Base-by-base conservation (phyloP, 2,797 vertebrate species). In the Acrossocheilus fasciatus region DNA sequence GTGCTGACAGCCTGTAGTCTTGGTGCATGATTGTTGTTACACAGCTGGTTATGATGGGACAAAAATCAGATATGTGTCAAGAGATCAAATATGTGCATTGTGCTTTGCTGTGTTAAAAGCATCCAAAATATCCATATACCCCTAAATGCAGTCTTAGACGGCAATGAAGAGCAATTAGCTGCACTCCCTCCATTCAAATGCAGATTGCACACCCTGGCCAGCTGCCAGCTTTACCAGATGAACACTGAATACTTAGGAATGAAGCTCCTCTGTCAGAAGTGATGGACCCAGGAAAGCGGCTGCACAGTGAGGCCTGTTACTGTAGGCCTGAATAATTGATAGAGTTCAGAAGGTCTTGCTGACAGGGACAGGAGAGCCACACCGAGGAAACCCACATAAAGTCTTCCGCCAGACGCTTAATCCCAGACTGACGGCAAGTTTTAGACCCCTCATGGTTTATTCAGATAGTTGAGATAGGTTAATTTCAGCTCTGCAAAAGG, bases 301-400 rank as follows among this genome's bases (percentile, higher is more conserved):
- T 72, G 81, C 43, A 68, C 45, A 17, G 34, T 74, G 45, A 62
- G 52, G 76, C 93, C 91, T 81, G 94, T 78, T 81, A 43, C 84
- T 78, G 74, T 59, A 39, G 66, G 50, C 23, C 77, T 96, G 93
- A 96, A 95, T 96, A 96, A 96, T 95, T 94, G 93, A 96, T 95
- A 92, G 92, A 93, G 89, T 93, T 90, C 89, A 4, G 88, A 87
- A 90, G 90, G 93, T 93, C 93, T 92, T 89, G 91, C 91, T 92
- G 93, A 94, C 91, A 93, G 89, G 92, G 87, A 93, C 90, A 91
- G 90, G 88, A 94, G 88, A 90, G 84, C 64, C 87, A 59, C 77
- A 86, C 83, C 4, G 6, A 79, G 85, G 87, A 78, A 72, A 62
- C 84, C 30, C 50, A 87, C 77, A 34, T 54, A 76, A 62, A 83